Conservation (phyloP, 2,888 invertebrate species). For the Nomada hirtipes region DNA sequence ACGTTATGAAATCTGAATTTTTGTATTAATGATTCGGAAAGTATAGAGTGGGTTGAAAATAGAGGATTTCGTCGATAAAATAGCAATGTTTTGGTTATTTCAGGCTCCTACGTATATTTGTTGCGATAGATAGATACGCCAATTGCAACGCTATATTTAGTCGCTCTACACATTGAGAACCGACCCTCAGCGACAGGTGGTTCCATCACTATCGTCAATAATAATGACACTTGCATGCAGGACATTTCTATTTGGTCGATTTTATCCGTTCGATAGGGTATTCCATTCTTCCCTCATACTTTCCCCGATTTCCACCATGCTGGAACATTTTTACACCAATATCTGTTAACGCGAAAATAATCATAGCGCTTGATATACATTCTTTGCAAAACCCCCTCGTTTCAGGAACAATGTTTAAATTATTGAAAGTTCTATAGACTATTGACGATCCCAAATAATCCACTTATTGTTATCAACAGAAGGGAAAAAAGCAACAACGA, state of each 20-base stretch:
- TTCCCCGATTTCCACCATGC: too few relatives aligned
- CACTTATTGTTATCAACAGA: background rate
- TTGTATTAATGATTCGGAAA: too few relatives aligned
- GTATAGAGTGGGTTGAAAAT: background rate
- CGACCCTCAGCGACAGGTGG: constrained; percentile 19
- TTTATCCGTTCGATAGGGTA: background rate
- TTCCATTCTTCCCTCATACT: too few relatives aligned
- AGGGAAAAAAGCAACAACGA: background rate
- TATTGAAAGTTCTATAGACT: too few relatives aligned
- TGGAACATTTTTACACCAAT: too few relatives aligned
- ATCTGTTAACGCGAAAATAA: too few relatives aligned
- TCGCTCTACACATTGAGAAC: background rate
- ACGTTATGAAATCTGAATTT: too few relatives aligned
- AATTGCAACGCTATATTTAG: constrained; percentile 36
- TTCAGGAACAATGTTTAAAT: too few relatives aligned
- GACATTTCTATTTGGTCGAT: background rate
- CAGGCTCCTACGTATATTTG: background rate
- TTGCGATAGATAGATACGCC: background rate
- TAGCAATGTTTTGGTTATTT: constrained; percentile 13
- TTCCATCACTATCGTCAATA: constrained; percentile 9
- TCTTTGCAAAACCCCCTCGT: too few relatives aligned
- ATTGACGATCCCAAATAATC: too few relatives aligned
- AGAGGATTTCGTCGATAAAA: background rate
- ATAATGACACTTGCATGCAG: background rate
- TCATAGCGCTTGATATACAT: too few relatives aligned